Percentiles rank a stretch among this genome's conserved stretches.
phyloP scores from a whole-genome alignment of 2,797 vertebrate species.

The Lacerta bilineata region DNA sequence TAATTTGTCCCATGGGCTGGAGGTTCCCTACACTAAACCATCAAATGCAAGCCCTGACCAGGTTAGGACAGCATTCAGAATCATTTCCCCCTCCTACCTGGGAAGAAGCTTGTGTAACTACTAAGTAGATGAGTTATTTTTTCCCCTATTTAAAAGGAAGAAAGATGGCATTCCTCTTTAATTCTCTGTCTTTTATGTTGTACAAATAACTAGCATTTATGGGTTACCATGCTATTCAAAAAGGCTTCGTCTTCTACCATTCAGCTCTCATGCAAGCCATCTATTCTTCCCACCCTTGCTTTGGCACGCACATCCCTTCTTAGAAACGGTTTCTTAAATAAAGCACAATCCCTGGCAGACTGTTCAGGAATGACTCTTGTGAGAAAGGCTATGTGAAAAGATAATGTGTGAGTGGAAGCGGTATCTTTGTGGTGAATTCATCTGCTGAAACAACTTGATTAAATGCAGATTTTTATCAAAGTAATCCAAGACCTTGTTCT shows the following conservation, averaged over 20 bases:
- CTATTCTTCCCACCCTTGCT: conserved; percentile 57
- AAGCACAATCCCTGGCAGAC: conserved; percentile 57
- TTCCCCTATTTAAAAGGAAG: conserved; percentile 18
- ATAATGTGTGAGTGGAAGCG: conserved; percentile 50
- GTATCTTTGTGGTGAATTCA: conserved; percentile 60
- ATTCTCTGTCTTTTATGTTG: conserved; percentile 48
- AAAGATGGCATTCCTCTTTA: conserved; percentile 34
- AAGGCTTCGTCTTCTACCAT: conserved; percentile 40
- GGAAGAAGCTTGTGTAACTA: too few relatives aligned
- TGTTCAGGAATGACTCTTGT: conserved; percentile 61
- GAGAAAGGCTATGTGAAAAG: conserved; percentile 60
- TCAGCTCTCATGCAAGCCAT: conserved; percentile 60
- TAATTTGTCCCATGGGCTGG: too few relatives aligned
- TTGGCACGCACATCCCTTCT: conserved; percentile 57
- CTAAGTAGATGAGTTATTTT: not conserved
- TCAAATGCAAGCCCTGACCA: too few relatives aligned
- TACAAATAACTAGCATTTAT: conserved; percentile 15
- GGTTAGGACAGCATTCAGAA: too few relatives aligned
- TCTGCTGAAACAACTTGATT: conserved; percentile 56
- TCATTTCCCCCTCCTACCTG: too few relatives aligned
- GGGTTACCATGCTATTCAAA: conserved; percentile 38
- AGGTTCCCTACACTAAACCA: too few relatives aligned
- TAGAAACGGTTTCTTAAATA: conserved; percentile 60
- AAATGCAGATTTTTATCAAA: conserved; percentile 63
- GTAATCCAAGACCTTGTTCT: conserved; percentile 57